Percentiles rank a stretch among this genome's conserved stretches.
Conservation (phyloP, 2,113 vertebrate genomes). For the Rousettus leschenaultii region DNA sequence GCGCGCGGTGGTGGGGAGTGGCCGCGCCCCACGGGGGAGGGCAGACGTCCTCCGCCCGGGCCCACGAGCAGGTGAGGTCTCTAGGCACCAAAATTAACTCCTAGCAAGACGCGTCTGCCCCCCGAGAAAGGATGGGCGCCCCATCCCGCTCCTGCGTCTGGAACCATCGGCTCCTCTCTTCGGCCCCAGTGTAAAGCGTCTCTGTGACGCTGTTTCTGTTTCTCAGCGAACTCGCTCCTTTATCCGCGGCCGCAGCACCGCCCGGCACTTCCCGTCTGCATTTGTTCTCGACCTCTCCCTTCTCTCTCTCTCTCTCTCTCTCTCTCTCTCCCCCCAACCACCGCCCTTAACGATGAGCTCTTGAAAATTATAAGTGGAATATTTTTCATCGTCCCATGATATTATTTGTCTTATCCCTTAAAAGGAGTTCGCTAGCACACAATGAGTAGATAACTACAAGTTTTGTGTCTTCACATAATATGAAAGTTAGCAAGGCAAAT, state of each 20-base stretch:
- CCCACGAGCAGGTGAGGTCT: background rate
- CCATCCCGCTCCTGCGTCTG: background rate
- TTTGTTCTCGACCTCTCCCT: no score
- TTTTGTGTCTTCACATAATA: background rate
- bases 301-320: no score
- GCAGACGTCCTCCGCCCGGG: no score
- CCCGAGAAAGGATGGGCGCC: fast-evolving
- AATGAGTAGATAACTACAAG: background rate
- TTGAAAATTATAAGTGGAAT: background rate
- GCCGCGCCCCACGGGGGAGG: fast-evolving
- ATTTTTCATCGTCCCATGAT: background rate
- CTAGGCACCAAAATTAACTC: no score
- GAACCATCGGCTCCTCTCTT: fast-evolving
- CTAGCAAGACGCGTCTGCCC: background rate
- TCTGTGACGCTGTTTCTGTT: fast-evolving
- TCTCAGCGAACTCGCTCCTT: fast-evolving
- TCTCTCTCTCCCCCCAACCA: no score
- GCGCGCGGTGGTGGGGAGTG: no score
- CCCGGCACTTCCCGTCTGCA: no score
- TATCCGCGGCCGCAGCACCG: fast-evolving
- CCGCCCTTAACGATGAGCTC: background rate
- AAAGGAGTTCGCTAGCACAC: background rate
- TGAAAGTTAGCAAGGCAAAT: background rate
- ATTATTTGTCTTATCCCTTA: background rate
- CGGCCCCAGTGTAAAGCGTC: fast-evolving